Evolutionary conservation across 2,113 vertebrate species (phyloP).

Genomic region (Pygoscelis antarcticus): DNA sequence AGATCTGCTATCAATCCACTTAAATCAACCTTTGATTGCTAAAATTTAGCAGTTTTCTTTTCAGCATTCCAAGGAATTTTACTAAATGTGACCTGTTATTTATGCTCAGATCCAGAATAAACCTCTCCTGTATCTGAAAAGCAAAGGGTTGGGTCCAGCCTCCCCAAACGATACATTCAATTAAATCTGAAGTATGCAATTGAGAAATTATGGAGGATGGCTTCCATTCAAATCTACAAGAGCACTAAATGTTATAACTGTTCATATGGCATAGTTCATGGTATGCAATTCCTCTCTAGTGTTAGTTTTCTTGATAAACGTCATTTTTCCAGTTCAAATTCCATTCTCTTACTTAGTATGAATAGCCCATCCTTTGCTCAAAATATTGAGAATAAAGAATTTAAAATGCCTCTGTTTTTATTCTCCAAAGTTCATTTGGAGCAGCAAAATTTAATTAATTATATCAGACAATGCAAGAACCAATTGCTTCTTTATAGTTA

Average conservation of each 20-base stretch:
- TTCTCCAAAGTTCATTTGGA: background rate
- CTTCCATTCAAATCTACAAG: background rate
- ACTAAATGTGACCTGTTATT: background rate
- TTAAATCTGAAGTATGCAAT: background rate
- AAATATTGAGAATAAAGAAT: background rate
- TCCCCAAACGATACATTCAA: background rate
- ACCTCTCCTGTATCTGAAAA: background rate
- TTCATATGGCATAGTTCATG: background rate
- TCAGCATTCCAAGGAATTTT: background rate
- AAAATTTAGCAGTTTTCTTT: background rate
- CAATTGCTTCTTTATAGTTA: background rate
- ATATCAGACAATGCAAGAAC: background rate
- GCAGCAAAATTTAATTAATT: background rate
- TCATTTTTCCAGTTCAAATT: background rate
- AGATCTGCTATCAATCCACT: background rate
- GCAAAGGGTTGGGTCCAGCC: background rate
- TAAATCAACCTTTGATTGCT: background rate
- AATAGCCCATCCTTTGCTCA: background rate
- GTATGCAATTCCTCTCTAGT: background rate
- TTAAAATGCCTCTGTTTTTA: background rate
- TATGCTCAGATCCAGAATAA: background rate
- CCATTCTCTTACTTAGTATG: background rate
- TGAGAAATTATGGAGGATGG: background rate
- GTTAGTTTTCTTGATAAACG: background rate
- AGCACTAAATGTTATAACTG: background rate